Base-by-base conservation (phyloP, 2,888 invertebrate genomes). In the Sicus ferrugineus region DNA sequence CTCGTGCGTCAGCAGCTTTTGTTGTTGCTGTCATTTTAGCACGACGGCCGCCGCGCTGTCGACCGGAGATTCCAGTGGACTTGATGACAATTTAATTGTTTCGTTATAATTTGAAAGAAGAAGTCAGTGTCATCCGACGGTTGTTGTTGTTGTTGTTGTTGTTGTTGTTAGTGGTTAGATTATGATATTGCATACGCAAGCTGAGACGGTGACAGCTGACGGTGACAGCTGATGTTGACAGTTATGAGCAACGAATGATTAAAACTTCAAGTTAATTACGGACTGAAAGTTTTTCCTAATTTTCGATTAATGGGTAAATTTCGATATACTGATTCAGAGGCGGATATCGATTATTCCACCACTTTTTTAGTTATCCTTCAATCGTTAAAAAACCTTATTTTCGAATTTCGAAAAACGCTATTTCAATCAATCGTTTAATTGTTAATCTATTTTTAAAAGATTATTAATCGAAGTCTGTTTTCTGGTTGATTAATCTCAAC, bases 1-100 rank as follows among this genome's bases (percentile, higher is more conserved):
- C 3, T 50, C 50, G 16, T 30, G 23, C 52, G 11, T 34, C 31
- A 21, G 26, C 31, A 14, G 23, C 30, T 14, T 30, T n/a, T 38
- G 52, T n/a, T 38, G 52, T 23, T 54, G 26, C 30, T 28, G 30
- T n/a, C 21, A 14, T 28, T 28, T 54, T 28, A 28, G 21, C 30
- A n/a, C 23, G n/a, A 48, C 23, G 28, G 23, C 48, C 9, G 42
- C 21, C 28, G 38, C 21, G 31, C 21, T 31, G 21, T n/a, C 19
- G 38, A 59, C 58, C 31, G n/a, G 46, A 46, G 26, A 14, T 23
- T 52, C 21, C 52, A 23, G 21, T 42, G 42, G 16, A 56, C 38
- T 38, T 67, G 67, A 67, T 67, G 58, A 42, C 67, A 67, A 59
- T 67, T 67, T 67, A 67, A 67, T 67, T 67, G 67, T 59, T 67